These are phyloP conservation scores for Clunio marinus DNA, from an alignment of 2,888 invertebrate genomes.

Conservation along the genomic window DNA sequence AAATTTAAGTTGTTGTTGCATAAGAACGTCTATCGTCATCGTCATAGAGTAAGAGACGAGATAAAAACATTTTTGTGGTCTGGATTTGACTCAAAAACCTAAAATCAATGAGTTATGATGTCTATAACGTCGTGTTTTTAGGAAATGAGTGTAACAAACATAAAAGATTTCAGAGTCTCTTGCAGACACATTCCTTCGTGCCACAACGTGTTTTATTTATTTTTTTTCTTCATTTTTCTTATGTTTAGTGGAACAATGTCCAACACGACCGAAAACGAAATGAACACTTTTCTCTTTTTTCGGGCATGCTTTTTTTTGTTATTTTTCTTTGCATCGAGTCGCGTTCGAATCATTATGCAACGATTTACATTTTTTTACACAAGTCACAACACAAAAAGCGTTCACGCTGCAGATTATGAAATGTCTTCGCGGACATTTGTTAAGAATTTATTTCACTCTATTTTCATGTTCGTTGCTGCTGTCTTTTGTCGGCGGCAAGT, in stretches of 20 bases:
- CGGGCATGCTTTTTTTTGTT: constrained; percentile 5
- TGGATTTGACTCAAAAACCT: constrained; percentile 7
- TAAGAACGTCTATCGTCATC: not conserved
- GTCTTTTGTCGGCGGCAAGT: not conserved
- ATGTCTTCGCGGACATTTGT: not conserved
- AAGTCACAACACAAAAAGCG: constrained; percentile 13
- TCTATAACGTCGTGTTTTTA: not conserved
- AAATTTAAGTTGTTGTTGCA: not conserved
- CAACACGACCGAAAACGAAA: constrained; percentile 12
- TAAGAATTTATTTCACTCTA: not conserved
- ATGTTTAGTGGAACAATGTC: constrained; percentile 5
- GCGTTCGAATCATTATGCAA: constrained; percentile 1
- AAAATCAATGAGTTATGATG: constrained; percentile 10
- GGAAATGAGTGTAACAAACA: not conserved
- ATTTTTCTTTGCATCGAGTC: not conserved
- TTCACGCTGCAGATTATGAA: not conserved
- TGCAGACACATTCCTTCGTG: not conserved
- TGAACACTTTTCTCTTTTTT: constrained; percentile 17
- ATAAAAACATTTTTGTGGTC: constrained; percentile 6
- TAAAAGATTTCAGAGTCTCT: not conserved
- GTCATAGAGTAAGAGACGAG: not conserved
- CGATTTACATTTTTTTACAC: constrained; percentile 7
- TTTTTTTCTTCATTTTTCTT: too few relatives aligned
- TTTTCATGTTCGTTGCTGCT: not conserved
- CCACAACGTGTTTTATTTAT: not conserved